Conservation (phyloP, 2,113 vertebrate genomes). For the Falcunculus frontatus region DNA sequence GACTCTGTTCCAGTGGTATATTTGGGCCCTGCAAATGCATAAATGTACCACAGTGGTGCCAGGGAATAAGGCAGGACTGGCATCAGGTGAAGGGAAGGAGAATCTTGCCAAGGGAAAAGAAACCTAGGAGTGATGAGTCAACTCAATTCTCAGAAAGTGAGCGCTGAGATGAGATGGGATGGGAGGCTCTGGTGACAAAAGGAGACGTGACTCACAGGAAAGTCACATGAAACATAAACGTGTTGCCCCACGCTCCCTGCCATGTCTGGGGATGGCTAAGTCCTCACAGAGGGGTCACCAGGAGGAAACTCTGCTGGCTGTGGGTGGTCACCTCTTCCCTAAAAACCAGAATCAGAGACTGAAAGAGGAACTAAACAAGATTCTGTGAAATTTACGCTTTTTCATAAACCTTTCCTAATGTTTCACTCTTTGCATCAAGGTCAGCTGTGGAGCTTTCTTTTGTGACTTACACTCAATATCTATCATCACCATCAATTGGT, state of each 20-base stretch:
- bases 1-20: not conserved
- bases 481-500: not conserved
- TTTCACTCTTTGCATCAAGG: not conserved
- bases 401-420: not conserved
- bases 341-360: not conserved
- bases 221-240: not conserved
- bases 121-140: not conserved
- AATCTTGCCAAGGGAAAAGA: not conserved
- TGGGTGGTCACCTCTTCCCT: not conserved
- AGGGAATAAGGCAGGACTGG: not conserved
- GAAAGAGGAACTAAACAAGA: not conserved
- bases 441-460: not conserved
- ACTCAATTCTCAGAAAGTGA: not conserved
- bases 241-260: not conserved
- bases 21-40: not conserved
- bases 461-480: not conserved
- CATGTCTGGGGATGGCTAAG: rapidly evolving
- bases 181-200: not conserved
- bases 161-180: not conserved
- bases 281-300: not conserved
- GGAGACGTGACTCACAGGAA: not conserved
- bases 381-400: not conserved
- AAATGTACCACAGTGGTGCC: not conserved
- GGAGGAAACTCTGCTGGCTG: not conserved
- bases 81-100: not conserved